phyloP scores from a whole-genome alignment of 1,140 invertebrate genomes.

The Phymorhynchus buccinoides region DNA sequence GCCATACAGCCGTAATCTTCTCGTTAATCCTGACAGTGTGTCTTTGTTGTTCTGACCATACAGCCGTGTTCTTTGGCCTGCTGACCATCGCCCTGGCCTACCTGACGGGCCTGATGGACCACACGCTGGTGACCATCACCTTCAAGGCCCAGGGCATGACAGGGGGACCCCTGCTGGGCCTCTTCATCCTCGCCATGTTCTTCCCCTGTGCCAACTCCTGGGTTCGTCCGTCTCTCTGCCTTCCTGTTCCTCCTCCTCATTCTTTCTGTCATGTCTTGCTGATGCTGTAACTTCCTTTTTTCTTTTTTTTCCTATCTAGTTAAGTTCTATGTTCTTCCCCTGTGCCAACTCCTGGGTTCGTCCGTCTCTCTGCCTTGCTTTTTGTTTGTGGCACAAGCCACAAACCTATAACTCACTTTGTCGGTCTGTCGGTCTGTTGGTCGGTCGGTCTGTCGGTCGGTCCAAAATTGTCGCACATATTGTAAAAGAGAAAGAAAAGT shows the following conservation, averaged over 20 bases:
- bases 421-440: too few relatives aligned
- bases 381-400: too few relatives aligned
- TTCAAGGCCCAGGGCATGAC: conserved; percentile 67
- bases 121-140: conserved; percentile 62
- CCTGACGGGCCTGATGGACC: conserved; percentile 55
- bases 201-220: conserved; percentile 64
- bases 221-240: conserved; percentile 46
- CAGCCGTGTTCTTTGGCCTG: conserved; percentile 58
- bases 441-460: too few relatives aligned
- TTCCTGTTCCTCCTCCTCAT: neutral
- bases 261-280: neutral
- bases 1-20: too few relatives aligned
- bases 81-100: conserved; percentile 64
- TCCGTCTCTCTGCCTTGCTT: neutral
- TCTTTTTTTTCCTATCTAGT: too few relatives aligned
- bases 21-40: neutral
- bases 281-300: neutral
- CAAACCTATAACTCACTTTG: too few relatives aligned
- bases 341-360: conserved; percentile 63
- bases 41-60: neutral
- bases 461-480: too few relatives aligned
- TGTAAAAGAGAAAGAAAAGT: too few relatives aligned
- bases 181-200: conserved; percentile 64
- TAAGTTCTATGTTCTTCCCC: conserved; percentile 66
- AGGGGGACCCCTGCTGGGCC: conserved; percentile 62